Evolutionary conservation across 2,113 vertebrate genomes (phyloP).

Genomic region (Benitochromis conjunctus): DNA sequence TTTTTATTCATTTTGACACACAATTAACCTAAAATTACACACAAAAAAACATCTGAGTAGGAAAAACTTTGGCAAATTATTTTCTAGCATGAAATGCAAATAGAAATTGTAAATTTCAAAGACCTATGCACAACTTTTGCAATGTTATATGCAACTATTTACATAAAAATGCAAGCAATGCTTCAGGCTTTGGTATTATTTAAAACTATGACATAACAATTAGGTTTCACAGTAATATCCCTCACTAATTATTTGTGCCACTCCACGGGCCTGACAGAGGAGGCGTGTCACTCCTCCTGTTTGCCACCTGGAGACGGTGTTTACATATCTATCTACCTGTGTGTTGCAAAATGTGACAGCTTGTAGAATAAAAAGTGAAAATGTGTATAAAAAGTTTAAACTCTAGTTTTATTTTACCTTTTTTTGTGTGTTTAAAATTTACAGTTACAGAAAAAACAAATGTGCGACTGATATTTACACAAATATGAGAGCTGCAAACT

Average conservation of each 20-base stretch:
- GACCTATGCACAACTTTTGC: background rate
- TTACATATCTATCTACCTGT: background rate
- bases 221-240: background rate
- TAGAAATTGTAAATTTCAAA: background rate
- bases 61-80: background rate
- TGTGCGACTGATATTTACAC: fast-evolving
- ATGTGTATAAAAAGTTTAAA: background rate
- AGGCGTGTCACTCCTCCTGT: background rate
- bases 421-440: background rate
- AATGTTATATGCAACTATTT: fast-evolving
- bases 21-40: background rate
- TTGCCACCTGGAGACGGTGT: too few species aligned
- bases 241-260: background rate
- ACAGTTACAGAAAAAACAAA: background rate
- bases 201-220: background rate
- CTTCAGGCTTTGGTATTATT: background rate
- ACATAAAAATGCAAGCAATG: background rate
- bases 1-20: background rate
- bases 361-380: background rate
- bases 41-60: background rate
- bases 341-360: background rate
- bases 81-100: background rate
- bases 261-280: too few species aligned
- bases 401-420: too few species aligned
- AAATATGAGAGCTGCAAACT: background rate